Conservation (phyloP, 2,113 vertebrate genomes). For the Polypterus senegalus region DNA sequence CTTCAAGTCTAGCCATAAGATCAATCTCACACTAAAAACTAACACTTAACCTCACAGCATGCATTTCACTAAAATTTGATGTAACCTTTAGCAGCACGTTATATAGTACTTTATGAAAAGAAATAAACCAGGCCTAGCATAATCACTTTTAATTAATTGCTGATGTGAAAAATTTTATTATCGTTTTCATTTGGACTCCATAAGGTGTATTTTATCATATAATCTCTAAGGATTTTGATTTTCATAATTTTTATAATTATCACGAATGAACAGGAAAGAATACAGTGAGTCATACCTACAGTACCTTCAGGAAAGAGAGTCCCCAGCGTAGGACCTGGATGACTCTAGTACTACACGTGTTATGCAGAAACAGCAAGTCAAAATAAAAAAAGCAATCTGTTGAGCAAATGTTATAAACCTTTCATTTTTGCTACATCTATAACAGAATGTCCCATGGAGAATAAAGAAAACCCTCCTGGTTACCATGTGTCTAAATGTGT, state of each 20-base stretch:
- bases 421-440: too few relatives aligned
- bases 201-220: not conserved
- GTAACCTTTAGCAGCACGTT: not conserved
- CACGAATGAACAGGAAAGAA: not conserved
- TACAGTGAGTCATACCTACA: not conserved
- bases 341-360: too few relatives aligned
- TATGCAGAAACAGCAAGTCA: too few relatives aligned
- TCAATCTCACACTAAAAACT: not conserved
- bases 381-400: too few relatives aligned
- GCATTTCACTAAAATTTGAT: not conserved
- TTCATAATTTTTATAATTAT: not conserved
- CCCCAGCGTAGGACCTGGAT: too few relatives aligned
- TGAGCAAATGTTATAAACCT: too few relatives aligned
- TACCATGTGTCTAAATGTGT: too few relatives aligned
- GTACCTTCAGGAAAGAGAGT: too few relatives aligned
- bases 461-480: too few relatives aligned
- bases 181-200: not conserved
- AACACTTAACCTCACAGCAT: constrained; percentile 1
- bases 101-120: not conserved
- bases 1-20: not conserved
- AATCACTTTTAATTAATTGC: not conserved
- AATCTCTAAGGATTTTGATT: not conserved
- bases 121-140: not conserved
- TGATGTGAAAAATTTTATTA: not conserved
- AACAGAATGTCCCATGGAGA: too few relatives aligned